Evolutionary conservation across 2,797 vertebrate species (phyloP).

Genomic region (Limnodromus scolopaceus): DNA sequence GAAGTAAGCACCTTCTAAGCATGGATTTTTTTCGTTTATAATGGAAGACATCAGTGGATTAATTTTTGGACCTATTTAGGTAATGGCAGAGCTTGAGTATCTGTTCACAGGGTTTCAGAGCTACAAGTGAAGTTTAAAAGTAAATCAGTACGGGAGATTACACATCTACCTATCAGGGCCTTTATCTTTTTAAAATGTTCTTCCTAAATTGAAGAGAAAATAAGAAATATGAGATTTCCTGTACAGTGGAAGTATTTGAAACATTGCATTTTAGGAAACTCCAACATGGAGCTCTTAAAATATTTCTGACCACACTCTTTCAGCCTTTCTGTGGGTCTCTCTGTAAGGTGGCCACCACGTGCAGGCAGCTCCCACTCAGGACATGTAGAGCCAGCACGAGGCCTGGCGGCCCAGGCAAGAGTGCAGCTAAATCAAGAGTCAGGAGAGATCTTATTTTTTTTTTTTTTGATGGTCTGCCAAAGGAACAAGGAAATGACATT

Average conservation of each 20-base stretch:
- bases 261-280: background rate
- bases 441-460: background rate
- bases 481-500: background rate
- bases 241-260: background rate
- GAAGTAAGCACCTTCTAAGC: background rate
- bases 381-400: background rate
- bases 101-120: background rate
- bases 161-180: background rate
- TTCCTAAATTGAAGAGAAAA: background rate
- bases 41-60: background rate
- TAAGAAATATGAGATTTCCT: background rate
- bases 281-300: background rate
- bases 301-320: background rate
- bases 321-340: background rate
- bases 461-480: background rate
- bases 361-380: background rate
- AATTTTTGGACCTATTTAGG: background rate
- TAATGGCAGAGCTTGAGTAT: background rate
- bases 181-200: background rate
- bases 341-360: background rate
- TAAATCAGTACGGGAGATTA: background rate
- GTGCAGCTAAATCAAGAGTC: background rate
- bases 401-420: background rate
- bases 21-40: accelerated
- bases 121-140: background rate